Conservation (phyloP, 2,797 vertebrate species). For the Parauchenoglanis punctatus region DNA sequence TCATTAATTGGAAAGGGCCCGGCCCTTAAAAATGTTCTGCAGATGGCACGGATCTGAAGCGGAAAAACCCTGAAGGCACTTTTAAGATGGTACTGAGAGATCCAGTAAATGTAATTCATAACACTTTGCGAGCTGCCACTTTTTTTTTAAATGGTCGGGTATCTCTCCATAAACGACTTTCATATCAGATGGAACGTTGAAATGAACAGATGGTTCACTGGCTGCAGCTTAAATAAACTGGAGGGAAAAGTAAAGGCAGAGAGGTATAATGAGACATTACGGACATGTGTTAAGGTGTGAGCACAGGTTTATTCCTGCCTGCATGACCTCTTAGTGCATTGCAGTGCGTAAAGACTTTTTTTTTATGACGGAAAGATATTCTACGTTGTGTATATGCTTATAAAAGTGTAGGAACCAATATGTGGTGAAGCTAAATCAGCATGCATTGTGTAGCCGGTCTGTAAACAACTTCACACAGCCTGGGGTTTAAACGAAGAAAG, state of each 20-base stretch:
- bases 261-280: conserved; percentile 22
- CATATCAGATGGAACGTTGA: conserved; percentile 31
- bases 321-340: background rate
- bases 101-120: conserved; percentile 45
- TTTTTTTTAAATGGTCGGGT: conserved; percentile 29
- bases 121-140: conserved; percentile 31
- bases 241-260: conserved; percentile 12
- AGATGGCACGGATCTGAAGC: conserved; percentile 32
- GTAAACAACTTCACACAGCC: conserved; percentile 4
- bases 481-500: background rate
- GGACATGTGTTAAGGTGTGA: background rate
- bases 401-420: background rate
- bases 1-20: conserved; percentile 23
- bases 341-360: background rate
- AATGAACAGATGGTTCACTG: conserved; percentile 41
- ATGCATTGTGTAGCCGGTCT: background rate
- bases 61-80: conserved; percentile 21
- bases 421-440: background rate
- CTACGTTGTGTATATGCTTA: background rate
- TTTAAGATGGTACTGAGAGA: conserved; percentile 37
- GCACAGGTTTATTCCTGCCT: background rate
- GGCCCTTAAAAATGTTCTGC: conserved; percentile 26
- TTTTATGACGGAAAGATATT: background rate
- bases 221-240: conserved; percentile 29
- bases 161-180: conserved; percentile 33